phyloP scores from a whole-genome alignment of 2,113 vertebrate genomes.

The Peromyscus leucopus region DNA sequence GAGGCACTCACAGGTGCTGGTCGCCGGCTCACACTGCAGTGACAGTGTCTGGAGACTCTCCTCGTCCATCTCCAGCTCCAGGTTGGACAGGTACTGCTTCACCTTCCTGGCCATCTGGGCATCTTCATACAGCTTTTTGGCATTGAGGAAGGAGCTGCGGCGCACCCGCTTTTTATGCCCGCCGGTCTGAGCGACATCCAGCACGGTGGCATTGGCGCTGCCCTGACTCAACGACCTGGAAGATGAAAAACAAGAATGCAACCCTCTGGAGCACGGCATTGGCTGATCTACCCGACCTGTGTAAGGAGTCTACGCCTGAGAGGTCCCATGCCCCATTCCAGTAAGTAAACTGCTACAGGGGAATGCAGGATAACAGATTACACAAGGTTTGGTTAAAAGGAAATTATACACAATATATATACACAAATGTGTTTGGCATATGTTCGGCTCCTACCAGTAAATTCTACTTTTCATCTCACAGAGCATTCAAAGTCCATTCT shows the following conservation, averaged over 20 bases:
- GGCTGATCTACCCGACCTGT: background rate
- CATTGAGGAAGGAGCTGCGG: conserved; percentile 98
- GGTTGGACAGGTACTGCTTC: conserved; percentile 96
- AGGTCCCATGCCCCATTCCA: conserved; percentile 88
- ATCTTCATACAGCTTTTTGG: conserved; percentile 99
- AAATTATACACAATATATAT: conserved; percentile 8
- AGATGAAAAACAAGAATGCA: conserved; percentile 60
- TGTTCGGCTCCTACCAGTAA: conserved; percentile 69
- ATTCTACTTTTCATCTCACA: conserved; percentile 73
- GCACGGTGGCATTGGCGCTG: conserved; percentile 94
- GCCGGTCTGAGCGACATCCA: conserved; percentile 96
- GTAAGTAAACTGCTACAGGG: conserved; percentile 83
- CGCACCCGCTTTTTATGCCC: conserved; percentile 98
- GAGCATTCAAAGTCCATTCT: conserved; percentile 77
- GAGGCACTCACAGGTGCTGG: conserved; percentile 93
- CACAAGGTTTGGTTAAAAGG: conserved; percentile 71
- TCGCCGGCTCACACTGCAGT: conserved; percentile 96
- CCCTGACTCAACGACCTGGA: conserved; percentile 98
- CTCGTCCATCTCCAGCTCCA: conserved; percentile 97
- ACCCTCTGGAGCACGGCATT: conserved; percentile 38
- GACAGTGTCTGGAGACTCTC: conserved; percentile 97
- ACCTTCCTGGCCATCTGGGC: conserved; percentile 99
- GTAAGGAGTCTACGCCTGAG: conserved; percentile 78
- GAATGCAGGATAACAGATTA: conserved; percentile 63
- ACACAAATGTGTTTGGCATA: conserved; percentile 65